phyloP scores from a whole-genome alignment of 2,797 vertebrate species.

The Ammospiza maritima region DNA sequence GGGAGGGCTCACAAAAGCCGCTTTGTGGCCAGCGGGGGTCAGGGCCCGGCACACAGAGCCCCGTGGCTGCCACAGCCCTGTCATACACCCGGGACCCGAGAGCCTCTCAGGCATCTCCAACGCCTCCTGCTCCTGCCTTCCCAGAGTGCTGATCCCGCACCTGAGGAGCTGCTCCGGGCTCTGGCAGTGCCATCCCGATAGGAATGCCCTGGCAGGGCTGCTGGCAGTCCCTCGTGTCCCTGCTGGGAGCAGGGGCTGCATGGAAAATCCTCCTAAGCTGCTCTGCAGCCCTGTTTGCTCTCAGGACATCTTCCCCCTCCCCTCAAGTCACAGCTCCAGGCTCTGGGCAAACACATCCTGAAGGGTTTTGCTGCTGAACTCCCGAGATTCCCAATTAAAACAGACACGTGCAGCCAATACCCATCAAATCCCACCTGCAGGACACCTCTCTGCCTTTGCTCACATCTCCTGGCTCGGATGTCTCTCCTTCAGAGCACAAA shows the following conservation, averaged over 20 bases:
- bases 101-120: background rate
- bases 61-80: background rate
- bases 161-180: background rate
- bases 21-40: slow-evolving; percentile 54
- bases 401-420: fast-evolving
- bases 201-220: background rate
- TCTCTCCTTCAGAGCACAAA: background rate
- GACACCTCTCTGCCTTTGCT: background rate
- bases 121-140: background rate
- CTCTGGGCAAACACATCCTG: background rate
- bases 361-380: background rate
- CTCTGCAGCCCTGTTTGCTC: background rate
- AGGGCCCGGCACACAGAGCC: background rate
- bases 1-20: slow-evolving; percentile 64
- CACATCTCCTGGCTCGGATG: background rate
- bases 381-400: background rate
- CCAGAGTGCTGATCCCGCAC: background rate
- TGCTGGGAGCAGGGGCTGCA: background rate
- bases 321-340: background rate
- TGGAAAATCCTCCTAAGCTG: background rate
- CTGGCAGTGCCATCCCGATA: background rate
- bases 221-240: background rate
- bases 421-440: background rate
- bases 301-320: background rate
- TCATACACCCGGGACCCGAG: background rate